phyloP scores from a whole-genome alignment of 2,888 invertebrate genomes.

The Leptinotarsa juncta region DNA sequence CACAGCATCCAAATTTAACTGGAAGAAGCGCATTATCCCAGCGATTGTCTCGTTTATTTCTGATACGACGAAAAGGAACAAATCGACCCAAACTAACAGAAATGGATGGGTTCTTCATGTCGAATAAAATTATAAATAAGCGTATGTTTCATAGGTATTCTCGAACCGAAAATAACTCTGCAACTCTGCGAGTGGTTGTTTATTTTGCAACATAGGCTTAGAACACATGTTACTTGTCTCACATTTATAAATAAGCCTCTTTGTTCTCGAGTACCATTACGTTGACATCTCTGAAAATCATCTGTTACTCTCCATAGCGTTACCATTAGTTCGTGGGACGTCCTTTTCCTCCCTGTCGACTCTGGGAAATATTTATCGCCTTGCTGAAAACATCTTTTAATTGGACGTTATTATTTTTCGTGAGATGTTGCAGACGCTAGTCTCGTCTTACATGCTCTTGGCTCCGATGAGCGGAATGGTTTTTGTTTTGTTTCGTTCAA shows the following conservation, averaged over 20 bases:
- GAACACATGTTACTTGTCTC: conserved; percentile 52
- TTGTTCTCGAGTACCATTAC: conserved; percentile 43
- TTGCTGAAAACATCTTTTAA: conserved; percentile 26
- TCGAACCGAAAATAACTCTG: conserved; percentile 46
- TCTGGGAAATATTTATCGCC: conserved; percentile 28
- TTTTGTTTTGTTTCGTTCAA: conserved; percentile 2
- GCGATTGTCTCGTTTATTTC: not conserved
- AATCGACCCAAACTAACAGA: conserved; percentile 8
- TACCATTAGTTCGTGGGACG: conserved; percentile 25
- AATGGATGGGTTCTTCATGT: conserved; percentile 21
- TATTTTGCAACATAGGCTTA: conserved; percentile 47
- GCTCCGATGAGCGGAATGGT: not conserved
- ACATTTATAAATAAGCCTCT: conserved; percentile 54
- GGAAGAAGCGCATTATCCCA: not conserved
- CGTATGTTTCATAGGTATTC: conserved; percentile 47
- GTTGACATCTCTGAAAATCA: conserved; percentile 42
- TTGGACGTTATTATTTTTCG: conserved; percentile 26
- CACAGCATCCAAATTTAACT: too few relatives aligned
- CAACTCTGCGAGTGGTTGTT: conserved; percentile 45
- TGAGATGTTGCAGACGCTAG: conserved; percentile 17
- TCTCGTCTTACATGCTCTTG: conserved; percentile 18
- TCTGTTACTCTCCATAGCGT: conserved; percentile 36
- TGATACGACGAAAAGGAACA: conserved; percentile 5
- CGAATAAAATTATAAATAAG: conserved; percentile 45
- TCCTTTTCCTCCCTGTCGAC: conserved; percentile 24